Evolutionary conservation across 2,797 vertebrate genomes (phyloP), one percentile per base, ranked within the genome.

Genomic region (Alca torda): DNA sequence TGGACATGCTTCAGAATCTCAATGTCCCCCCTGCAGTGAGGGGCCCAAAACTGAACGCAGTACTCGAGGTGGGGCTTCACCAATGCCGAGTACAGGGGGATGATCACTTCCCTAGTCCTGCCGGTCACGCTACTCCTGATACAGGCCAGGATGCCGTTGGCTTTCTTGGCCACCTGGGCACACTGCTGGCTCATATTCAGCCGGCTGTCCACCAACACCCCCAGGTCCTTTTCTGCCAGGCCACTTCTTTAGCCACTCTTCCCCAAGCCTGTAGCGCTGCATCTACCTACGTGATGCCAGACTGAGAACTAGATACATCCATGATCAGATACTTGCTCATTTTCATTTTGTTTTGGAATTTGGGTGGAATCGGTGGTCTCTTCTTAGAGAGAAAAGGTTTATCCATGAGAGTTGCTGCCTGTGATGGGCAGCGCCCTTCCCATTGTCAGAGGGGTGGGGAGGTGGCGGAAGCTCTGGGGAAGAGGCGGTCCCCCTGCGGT

Each of bases 281-380:
- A 16, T 16, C 46, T 69, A 28, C 37, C 3, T 5, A 10, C 3
- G 6, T 1, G 2, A 16, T 5, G 41, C 48, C 30, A 78, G 56
- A 13, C 39, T 9, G 20, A 54, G 48, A 35, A 7, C 30, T 15
- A n/a, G n/a, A 28, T 19, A 37, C 21, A 6, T 4, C n/a, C 2
- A 0, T 30, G 15, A 20, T 8, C 1, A 1, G 59, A 39, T 16
- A 19, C 48, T 46, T 23, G 48, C n/a, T 54, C 13, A 1, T 11
- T 74, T 35, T 25, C 19, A n/a, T 30, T 46, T 54, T 13, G 18
- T 23, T 56, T 50, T 35, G 26, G 35, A 57, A 23, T 73, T n/a
- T 23, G 31, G 6, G 20, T 73, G 23, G 51, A 59, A 50, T 19
- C 5, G 8, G 20, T 35, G 24, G 43, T 1, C 31, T 43, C 11